Percentiles rank a stretch among this genome's conserved stretches.
phyloP scores from a whole-genome alignment of 2,888 invertebrate genomes.

The Luffia ferchaultella region DNA sequence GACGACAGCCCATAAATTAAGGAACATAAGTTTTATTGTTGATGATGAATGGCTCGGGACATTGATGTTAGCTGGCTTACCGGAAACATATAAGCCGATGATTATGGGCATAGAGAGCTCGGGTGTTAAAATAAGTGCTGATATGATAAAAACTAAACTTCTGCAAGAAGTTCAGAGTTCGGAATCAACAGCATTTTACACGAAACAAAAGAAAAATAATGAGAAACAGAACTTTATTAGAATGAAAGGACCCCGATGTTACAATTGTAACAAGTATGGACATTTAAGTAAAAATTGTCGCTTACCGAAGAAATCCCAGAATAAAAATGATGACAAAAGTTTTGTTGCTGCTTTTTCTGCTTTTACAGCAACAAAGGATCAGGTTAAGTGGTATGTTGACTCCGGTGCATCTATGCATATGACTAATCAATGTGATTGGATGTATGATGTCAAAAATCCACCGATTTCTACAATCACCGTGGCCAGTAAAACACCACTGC shows the following conservation, averaged over 20 bases:
- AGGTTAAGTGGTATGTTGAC: slow-evolving; percentile 5
- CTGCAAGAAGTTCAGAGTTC: neutral
- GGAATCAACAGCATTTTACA: slow-evolving; percentile 1
- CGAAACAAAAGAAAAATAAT: neutral
- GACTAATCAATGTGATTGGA: slow-evolving; percentile 3
- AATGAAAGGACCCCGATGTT: neutral
- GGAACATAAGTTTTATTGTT: neutral
- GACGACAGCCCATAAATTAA: neutral
- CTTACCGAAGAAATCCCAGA: neutral
- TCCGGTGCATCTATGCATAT: slow-evolving; percentile 7
- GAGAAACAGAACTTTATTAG: neutral
- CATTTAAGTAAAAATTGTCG: neutral
- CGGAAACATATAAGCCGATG: slow-evolving; percentile 4
- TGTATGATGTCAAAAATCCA: slow-evolving; percentile 1
- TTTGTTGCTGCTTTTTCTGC: slow-evolving; percentile 13
- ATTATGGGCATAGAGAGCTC: slow-evolving; percentile 6
- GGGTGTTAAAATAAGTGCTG: slow-evolving; percentile 1
- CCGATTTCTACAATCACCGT: neutral
- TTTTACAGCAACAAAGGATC: slow-evolving; percentile 2
- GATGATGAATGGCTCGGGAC: slow-evolving; percentile 6
- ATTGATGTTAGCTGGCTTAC: slow-evolving; percentile 3
- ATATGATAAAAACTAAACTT: slow-evolving; percentile 3
- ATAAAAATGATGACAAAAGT: neutral
- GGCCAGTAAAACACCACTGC: neutral
- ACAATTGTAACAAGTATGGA: neutral